phyloP scores from a whole-genome alignment of 2,888 invertebrate genomes.

The Oscheius onirici region DNA sequence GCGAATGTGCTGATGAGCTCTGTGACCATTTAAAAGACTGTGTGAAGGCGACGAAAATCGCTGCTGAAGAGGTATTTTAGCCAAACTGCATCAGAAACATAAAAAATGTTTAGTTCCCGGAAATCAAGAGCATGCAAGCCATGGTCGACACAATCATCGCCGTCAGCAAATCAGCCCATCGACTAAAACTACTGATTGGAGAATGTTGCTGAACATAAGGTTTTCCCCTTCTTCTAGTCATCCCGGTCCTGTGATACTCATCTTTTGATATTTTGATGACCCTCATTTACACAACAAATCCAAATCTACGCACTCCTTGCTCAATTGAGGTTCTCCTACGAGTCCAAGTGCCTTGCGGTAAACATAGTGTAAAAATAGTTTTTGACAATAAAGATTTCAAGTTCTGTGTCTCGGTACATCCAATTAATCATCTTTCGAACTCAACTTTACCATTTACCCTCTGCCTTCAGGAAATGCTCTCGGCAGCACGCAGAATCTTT shows the following conservation, averaged over 20 bases:
- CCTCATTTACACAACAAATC: no score
- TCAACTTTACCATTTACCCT: no score
- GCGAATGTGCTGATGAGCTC: slow-evolving; percentile 72
- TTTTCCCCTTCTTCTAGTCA: neutral
- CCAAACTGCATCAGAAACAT: neutral
- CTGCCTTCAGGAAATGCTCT: no score
- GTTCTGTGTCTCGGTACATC: no score
- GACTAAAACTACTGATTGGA: slow-evolving; percentile 77
- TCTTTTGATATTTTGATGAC: neutral
- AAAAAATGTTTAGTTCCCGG: slow-evolving; percentile 79
- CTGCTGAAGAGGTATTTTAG: slow-evolving; percentile 80
- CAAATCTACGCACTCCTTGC: slow-evolving; percentile 14
- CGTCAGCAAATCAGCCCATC: slow-evolving; percentile 85
- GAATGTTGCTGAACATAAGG: slow-evolving; percentile 23
- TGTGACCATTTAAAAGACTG: slow-evolving; percentile 85
- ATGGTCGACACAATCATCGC: slow-evolving; percentile 91
- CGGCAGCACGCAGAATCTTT: no score
- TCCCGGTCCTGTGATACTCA: slow-evolving; percentile 23
- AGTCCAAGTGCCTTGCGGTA: neutral
- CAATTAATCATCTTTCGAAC: no score
- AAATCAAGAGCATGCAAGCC: slow-evolving; percentile 87
- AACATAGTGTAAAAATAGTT: no score
- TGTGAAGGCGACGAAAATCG: slow-evolving; percentile 87
- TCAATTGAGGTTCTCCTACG: slow-evolving; percentile 24
- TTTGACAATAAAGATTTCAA: no score